Evolutionary conservation across 1,140 invertebrate genomes (phyloP), one percentile per base, ranked within the genome.

Genomic region (Drosophila burlai): DNA sequence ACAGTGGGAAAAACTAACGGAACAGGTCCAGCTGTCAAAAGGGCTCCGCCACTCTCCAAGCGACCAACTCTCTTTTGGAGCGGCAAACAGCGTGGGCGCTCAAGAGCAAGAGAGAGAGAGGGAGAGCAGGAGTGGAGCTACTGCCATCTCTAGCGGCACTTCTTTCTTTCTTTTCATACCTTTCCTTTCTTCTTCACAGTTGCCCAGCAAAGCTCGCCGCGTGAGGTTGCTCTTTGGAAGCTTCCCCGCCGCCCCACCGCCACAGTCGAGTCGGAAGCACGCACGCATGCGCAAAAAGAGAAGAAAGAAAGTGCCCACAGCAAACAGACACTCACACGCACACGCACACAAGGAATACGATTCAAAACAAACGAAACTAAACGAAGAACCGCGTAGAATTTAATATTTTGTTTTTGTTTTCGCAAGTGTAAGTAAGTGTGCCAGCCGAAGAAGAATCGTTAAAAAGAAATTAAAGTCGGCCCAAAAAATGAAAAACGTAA

Each of bases 391-490:
- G 38, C 43, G 47, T 45, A 65, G 29, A 74, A 68, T 59, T 26
- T 21, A 47, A 73, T 52, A 57, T 50, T 57, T 57, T 49, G 4
- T 57, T 76, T 24, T 45, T 76, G 24, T 45, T 45, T 74, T 18
- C 50, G 29, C 46, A 55, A 76, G 31, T 64, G 71, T 49, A 64
- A 49, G 21, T 63, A 87, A 89, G 69, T 89, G 85, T 89, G 84
- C 84, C 84, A 34, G n/a, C n/a, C 26, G 8, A 66, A 86, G 57
- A 60, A 61, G 57, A 60, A 61, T 42, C 52, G 18, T 49, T 62
- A 77, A 79, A 83, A 87, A 87, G 85, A 90, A 89, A 89, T 84
- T 81, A 89, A 81, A 75, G 55, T 57, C 55, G 16, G 54, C 15
- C 54, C 36, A 57, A 57, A 55, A 81, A 61, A 52, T 7, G n/a